Evolutionary conservation across 2,797 vertebrate genomes (phyloP).

Genomic region (Scyliorhinus canicula): DNA sequence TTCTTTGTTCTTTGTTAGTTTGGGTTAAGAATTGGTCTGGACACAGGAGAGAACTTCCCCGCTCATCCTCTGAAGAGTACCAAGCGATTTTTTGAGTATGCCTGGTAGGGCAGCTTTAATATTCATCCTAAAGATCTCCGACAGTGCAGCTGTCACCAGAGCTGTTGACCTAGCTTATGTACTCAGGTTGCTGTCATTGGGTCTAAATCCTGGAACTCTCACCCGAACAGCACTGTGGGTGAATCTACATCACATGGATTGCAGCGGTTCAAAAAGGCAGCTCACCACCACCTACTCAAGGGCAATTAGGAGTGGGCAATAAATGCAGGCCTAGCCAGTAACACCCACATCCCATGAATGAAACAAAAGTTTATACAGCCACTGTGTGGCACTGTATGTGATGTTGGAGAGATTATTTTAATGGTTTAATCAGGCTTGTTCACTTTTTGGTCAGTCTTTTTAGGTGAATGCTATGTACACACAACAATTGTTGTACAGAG

Average conservation of each 20-base stretch:
- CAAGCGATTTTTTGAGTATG: neutral
- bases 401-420: neutral
- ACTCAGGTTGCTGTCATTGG: neutral
- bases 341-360: too few species aligned
- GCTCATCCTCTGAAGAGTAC: neutral
- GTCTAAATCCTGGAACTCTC: too few species aligned
- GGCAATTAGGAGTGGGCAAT: too few species aligned
- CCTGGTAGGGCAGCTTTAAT: neutral
- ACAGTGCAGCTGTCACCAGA: neutral
- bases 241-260: too few species aligned
- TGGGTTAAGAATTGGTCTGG: neutral
- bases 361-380: neutral
- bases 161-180: neutral
- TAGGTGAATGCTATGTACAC: neutral
- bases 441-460: neutral
- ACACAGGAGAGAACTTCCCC: neutral
- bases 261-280: too few species aligned
- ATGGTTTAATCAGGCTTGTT: neutral
- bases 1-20: too few species aligned
- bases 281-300: too few species aligned
- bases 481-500: neutral
- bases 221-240: too few species aligned
- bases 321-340: too few species aligned
- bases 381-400: neutral
- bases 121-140: neutral